Conservation (phyloP, 2,113 vertebrate genomes). For the Corydoras sp. region DNA sequence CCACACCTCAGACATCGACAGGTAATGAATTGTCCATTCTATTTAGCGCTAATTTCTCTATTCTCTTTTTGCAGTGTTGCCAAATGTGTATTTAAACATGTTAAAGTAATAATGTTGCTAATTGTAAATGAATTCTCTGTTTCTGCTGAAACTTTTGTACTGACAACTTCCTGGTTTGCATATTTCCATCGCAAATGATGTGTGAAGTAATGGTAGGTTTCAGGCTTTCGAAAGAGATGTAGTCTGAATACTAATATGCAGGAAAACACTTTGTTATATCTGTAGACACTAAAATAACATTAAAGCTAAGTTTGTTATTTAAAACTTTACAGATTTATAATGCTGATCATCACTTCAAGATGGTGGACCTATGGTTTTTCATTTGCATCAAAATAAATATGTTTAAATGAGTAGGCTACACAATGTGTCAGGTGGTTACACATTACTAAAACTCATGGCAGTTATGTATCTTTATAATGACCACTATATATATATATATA, state of each 20-base stretch:
- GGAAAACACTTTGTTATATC: too few relatives aligned
- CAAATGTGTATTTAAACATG: neutral
- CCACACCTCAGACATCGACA: neutral
- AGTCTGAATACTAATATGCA: too few relatives aligned
- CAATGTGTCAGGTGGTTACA: neutral
- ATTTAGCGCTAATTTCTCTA: neutral
- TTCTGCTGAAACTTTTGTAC: neutral
- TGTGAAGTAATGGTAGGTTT: neutral
- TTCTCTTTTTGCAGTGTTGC: neutral
- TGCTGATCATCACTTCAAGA: too few relatives aligned
- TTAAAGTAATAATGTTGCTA: neutral
- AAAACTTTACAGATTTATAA: too few relatives aligned
- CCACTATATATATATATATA: too few relatives aligned
- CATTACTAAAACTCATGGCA: neutral
- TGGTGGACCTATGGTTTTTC: too few relatives aligned
- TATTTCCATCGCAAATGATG: neutral
- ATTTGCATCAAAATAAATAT: too few relatives aligned
- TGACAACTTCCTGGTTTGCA: neutral
- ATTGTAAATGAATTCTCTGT: neutral
- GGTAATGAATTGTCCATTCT: conserved; percentile 9
- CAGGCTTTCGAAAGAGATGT: neutral
- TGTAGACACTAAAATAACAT: too few relatives aligned
- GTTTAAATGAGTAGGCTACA: too few relatives aligned
- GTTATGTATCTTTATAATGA: too few relatives aligned
- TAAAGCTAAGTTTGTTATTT: too few relatives aligned